Evolutionary conservation across 2,797 vertebrate genomes (phyloP).

Genomic region (Galaxias olidus): DNA sequence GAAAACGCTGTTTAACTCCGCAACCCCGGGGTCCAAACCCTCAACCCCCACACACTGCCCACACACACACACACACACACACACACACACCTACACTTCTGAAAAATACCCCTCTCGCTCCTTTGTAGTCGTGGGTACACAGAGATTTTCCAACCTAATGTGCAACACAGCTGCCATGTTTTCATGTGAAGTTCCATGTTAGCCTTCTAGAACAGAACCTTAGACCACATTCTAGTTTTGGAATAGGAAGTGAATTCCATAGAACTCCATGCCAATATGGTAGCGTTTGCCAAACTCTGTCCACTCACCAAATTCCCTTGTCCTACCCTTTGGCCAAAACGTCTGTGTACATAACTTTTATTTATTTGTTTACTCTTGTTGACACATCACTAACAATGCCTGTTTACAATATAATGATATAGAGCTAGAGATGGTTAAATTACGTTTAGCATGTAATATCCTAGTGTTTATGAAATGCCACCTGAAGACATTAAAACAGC

Average conservation of each 20-base stretch:
- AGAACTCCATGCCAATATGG: constrained; percentile 2
- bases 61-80: constrained; percentile 7
- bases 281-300: not conserved
- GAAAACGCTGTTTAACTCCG: constrained; percentile 67
- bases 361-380: constrained; percentile 43
- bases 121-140: not conserved
- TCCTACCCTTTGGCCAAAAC: constrained; percentile 23
- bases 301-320: not conserved
- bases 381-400: constrained; percentile 29
- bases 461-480: too few relatives aligned
- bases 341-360: constrained; percentile 46
- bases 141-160: not conserved
- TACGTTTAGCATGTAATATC: not conserved
- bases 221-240: too few relatives aligned
- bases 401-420: constrained; percentile 41
- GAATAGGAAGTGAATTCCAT: not conserved
- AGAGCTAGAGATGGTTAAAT: constrained; percentile 18
- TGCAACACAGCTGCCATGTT: not conserved
- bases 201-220: not conserved
- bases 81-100: constrained; percentile 3
- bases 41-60: not conserved
- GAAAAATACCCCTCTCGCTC: constrained; percentile 6
- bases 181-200: not conserved
- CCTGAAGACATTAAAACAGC: too few relatives aligned
- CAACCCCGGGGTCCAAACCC: constrained; percentile 44